Evolutionary conservation across 2,797 vertebrate species (phyloP).

Genomic region (Coendou prehensilis): DNA sequence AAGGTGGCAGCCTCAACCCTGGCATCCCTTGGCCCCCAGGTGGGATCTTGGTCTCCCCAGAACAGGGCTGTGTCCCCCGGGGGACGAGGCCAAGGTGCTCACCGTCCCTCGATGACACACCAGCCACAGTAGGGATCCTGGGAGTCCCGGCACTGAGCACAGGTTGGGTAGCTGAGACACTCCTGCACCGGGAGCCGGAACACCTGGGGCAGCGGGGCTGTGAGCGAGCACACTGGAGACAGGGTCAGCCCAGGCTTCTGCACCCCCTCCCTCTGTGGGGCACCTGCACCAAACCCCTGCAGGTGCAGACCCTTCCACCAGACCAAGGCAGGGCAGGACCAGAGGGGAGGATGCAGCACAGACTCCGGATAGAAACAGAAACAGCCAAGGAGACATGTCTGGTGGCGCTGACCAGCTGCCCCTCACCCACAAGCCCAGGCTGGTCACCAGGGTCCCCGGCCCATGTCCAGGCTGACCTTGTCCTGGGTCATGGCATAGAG

Average conservation of each 20-base stretch:
- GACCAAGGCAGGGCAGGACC: neutral
- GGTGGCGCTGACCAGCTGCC: neutral
- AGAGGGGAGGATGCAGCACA: neutral
- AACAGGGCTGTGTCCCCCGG: neutral
- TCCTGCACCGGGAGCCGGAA: conserved; percentile 95
- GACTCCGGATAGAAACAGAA: neutral
- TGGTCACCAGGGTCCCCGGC: too few relatives aligned
- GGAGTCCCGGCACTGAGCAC: conserved; percentile 92
- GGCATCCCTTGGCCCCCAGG: accelerated
- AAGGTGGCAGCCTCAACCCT: neutral
- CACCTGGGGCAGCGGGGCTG: conserved; percentile 88
- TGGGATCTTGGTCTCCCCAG: too few relatives aligned
- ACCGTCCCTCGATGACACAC: conserved; percentile 93
- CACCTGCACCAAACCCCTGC: neutral
- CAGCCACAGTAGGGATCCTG: conserved; percentile 98
- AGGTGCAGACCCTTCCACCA: too few relatives aligned
- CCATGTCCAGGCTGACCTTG: conserved; percentile 90
- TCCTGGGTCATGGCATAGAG: conserved; percentile 96
- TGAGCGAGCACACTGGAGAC: accelerated
- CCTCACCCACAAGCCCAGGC: neutral
- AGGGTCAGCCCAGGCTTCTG: neutral
- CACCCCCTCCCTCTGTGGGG: neutral
- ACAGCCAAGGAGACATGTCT: accelerated
- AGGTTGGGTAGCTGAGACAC: conserved; percentile 92
- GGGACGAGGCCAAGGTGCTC: neutral